These are phyloP conservation scores for Brienomyrus longianalis DNA, from an alignment of 2,113 vertebrate species.

Conservation along the genomic window DNA sequence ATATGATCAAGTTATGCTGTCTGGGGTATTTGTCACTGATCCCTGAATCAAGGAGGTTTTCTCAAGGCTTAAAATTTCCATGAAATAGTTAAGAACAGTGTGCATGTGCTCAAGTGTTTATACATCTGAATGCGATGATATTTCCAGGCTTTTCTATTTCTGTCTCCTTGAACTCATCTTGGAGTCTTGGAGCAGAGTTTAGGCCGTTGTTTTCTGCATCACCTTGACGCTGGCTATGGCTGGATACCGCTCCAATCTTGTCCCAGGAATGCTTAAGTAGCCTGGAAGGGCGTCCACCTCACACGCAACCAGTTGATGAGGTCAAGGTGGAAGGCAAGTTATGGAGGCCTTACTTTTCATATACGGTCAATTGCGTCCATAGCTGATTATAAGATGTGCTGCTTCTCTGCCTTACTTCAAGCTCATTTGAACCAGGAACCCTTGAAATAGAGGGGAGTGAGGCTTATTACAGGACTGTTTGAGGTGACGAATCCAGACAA, in stretches of 20 bases:
- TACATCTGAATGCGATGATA: constrained; percentile 29
- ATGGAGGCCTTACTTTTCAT: constrained; percentile 50
- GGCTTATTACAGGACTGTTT: constrained; percentile 51
- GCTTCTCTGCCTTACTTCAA: constrained; percentile 13
- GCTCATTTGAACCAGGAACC: constrained; percentile 13
- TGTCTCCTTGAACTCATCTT: constrained; percentile 35
- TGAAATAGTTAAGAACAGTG: neutral
- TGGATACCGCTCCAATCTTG: constrained; percentile 49
- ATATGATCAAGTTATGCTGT: neutral
- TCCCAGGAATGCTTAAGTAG: constrained; percentile 54
- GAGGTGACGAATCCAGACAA: constrained; percentile 49
- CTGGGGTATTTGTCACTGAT: neutral
- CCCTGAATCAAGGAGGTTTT: neutral
- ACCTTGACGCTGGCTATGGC: constrained; percentile 32
- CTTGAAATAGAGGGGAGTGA: constrained; percentile 27
- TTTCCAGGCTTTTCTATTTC: constrained; percentile 42
- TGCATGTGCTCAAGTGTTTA: constrained; percentile 15
- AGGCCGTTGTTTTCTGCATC: constrained; percentile 39
- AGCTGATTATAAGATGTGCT: neutral
- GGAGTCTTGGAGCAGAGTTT: constrained; percentile 23
- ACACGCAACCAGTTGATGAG: constrained; percentile 47
- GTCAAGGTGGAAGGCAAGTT: constrained; percentile 51
- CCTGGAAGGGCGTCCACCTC: constrained; percentile 50
- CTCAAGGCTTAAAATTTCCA: neutral
- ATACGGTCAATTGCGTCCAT: constrained; percentile 20